Evolutionary conservation across 2,888 invertebrate genomes (phyloP).

Genomic region (Congeria kusceri): DNA sequence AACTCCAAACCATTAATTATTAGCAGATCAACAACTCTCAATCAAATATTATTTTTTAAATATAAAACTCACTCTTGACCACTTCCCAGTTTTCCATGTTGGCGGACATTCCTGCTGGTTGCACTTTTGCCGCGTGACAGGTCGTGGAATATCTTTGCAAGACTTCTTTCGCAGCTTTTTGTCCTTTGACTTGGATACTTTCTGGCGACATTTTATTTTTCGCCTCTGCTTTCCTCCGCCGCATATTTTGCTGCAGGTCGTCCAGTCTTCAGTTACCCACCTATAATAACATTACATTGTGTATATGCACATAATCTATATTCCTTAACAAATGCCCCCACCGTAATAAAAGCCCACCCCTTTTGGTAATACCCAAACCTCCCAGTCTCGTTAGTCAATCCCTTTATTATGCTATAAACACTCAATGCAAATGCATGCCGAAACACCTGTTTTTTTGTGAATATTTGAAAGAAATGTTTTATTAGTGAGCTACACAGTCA

Average conservation of each 20-base stretch:
- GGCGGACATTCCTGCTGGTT: conserved; percentile 86
- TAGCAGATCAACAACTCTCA: too few species aligned
- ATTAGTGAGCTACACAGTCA: too few species aligned
- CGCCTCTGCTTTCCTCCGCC: conserved; percentile 88
- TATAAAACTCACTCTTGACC: conserved; percentile 95
- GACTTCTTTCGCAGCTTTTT: conserved; percentile 64
- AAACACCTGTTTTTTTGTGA: too few species aligned
- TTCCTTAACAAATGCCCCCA: too few species aligned
- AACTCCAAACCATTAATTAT: too few species aligned
- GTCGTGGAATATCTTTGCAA: conserved; percentile 74
- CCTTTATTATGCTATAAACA: too few species aligned
- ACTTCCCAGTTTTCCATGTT: conserved; percentile 94
- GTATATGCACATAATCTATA: background rate
- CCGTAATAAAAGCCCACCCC: too few species aligned
- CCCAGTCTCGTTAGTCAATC: too few species aligned
- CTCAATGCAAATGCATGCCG: too few species aligned
- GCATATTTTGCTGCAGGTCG: conserved; percentile 89
- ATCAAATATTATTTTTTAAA: too few species aligned
- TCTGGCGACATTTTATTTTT: conserved; percentile 88
- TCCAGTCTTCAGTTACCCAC: conserved; percentile 76
- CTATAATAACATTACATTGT: conserved; percentile 47
- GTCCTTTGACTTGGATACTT: conserved; percentile 61
- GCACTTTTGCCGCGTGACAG: conserved; percentile 71
- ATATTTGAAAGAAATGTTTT: too few species aligned
- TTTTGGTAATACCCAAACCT: too few species aligned